Evolutionary conservation across 92 coral and sea anemone genomes (phyloP), one percentile per base, ranked within the genome.

Genomic region (Zoanthus solanderi): DNA sequence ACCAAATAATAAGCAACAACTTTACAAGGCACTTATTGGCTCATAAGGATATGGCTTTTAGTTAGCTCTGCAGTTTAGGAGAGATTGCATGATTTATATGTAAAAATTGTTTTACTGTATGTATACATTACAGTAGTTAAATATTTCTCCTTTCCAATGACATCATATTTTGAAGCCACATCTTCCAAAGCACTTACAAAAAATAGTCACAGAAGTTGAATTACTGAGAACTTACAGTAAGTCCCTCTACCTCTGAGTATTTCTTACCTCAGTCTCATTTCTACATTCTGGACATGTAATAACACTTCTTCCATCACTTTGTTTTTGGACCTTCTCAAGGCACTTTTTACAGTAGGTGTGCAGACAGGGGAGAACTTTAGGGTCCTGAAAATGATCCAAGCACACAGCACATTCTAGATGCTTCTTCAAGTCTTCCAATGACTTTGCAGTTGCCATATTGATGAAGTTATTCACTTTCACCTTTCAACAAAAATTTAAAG

Each of bases 291-390:
- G 90, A 30, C 90, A 88, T 14, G 48, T 52, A 13, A 88, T 56
- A 18, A 67, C 72, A 9, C 57, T 88, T 57, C 46, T 0, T 18
- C 14, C n/a, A 14, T 37, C 58, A n/a, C 57, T 69, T 47, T 78
- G 67, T 44, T 84, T 78, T 71, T 86, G 78, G 15, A 88, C 46
- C 29, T 90, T 84, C 67, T 52, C 93, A 44, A 94, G 84, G 88
- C 96, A 94, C 72, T 78, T 84, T 75, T 87, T 88, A 71, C 96
- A 94, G 91, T 90, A 94, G 46, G 96, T 89, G 85, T 94, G 96
- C 60, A 94, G 90, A 66, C 96, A 94, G 71, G 93, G 89, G 8
- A 94, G 72, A 48, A 92, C 92, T 79, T 92, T 94, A 7, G 97
- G 95, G 37, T 90, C 92, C 57, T 88, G 84, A 16, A 90, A 90